A percentile compares a stretch with the other conserved stretches of the same genome.
These are phyloP conservation scores for Piscicola geometra DNA, from an alignment of 2,888 invertebrate species.

Conservation along the genomic window DNA sequence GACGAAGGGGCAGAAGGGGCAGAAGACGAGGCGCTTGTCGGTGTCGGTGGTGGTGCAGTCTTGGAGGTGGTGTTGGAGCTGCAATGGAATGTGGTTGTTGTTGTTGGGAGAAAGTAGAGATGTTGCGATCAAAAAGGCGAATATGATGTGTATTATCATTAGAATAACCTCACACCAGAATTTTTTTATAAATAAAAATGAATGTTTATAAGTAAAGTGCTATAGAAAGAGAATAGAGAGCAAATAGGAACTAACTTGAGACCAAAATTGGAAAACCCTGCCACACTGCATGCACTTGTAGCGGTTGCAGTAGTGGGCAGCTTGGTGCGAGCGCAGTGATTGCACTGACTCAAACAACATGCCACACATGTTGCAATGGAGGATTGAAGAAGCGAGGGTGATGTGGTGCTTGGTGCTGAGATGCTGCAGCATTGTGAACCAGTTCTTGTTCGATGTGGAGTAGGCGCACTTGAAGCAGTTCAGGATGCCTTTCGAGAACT, in stretches of 20 bases:
- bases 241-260: slow-evolving; percentile 38
- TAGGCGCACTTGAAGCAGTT: slow-evolving; percentile 39
- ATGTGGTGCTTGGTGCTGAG: slow-evolving; percentile 38
- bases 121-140: too few species aligned
- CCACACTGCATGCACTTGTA: slow-evolving; percentile 44
- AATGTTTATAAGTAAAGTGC: too few species aligned
- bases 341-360: slow-evolving; percentile 39
- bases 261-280: slow-evolving; percentile 40
- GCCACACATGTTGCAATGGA: slow-evolving; percentile 41
- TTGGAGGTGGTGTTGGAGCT: too few species aligned
- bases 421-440: slow-evolving; percentile 43
- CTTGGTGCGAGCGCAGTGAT: slow-evolving; percentile 37
- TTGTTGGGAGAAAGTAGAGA: too few species aligned
- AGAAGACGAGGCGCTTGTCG: slow-evolving; percentile 39
- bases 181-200: too few species aligned
- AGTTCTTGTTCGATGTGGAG: slow-evolving; percentile 35
- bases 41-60: too few species aligned
- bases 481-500: slow-evolving; percentile 15
- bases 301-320: slow-evolving; percentile 42
- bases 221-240: too few species aligned
- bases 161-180: too few species aligned
- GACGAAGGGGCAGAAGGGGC: slow-evolving; percentile 44
- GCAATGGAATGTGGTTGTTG: too few species aligned
- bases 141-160: too few species aligned
- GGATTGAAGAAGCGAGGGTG: slow-evolving; percentile 12